These are phyloP conservation scores for Terrapene triunguis DNA, from an alignment of 2,113 vertebrate species.

Conservation along the genomic window DNA sequence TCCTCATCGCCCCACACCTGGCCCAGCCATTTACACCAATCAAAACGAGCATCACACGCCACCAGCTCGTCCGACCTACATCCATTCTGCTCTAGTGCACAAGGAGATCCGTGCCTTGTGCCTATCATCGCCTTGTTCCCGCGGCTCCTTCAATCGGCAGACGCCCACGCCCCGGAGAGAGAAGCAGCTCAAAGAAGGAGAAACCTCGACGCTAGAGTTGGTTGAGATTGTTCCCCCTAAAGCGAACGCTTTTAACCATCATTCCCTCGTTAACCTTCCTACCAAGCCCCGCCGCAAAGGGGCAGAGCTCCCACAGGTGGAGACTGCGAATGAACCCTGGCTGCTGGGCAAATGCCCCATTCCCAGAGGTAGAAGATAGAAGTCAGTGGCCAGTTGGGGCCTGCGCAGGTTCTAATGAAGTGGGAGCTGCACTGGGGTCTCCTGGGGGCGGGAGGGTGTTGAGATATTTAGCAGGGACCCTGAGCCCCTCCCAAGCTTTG, in stretches of 20 bases:
- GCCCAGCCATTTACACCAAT: not conserved
- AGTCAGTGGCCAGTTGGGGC: not conserved
- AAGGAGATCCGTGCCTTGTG: too few relatives aligned
- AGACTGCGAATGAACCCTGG: not conserved
- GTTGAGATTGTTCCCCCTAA: not conserved
- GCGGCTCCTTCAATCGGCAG: not conserved
- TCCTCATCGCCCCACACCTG: too few relatives aligned
- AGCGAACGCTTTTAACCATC: not conserved
- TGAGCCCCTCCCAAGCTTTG: not conserved
- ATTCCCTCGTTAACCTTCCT: not conserved
- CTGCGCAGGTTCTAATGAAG: not conserved
- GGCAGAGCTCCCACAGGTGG: not conserved
- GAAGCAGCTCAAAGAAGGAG: not conserved
- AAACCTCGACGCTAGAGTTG: not conserved
- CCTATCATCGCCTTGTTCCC: too few relatives aligned
- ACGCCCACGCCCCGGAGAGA: not conserved
- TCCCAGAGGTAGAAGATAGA: not conserved
- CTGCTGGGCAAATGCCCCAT: not conserved
- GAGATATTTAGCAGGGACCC: not conserved
- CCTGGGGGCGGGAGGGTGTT: too few relatives aligned
- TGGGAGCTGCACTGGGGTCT: not conserved
- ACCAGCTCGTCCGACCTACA: not conserved
- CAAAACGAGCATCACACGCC: not conserved
- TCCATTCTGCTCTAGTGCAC: not conserved
- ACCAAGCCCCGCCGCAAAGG: not conserved